Conservation (phyloP, 2,888 invertebrate genomes). For the Mythimna albipuncta region DNA sequence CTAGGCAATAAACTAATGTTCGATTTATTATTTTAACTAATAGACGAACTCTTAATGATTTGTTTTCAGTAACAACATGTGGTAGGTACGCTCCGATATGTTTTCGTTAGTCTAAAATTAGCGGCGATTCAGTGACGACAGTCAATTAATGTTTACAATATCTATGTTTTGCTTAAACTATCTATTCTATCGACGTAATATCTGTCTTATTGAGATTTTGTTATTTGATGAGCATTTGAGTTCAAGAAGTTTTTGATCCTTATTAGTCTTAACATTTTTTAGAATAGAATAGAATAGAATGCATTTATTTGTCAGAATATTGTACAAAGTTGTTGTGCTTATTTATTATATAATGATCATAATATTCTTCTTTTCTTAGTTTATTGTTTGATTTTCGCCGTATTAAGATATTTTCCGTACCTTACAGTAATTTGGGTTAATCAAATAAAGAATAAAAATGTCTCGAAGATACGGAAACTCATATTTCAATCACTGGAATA, state of each 20-base stretch:
- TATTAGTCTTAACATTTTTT: neutral
- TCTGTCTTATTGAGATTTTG: conserved; percentile 1
- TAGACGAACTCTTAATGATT: conserved; percentile 50
- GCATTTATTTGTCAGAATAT: too few relatives aligned
- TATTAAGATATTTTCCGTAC: neutral
- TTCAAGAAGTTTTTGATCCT: neutral
- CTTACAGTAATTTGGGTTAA: neutral
- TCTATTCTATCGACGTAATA: conserved; percentile 1
- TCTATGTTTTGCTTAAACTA: neutral
- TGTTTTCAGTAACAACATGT: conserved; percentile 51
- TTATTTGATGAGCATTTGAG: neutral
- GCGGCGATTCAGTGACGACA: conserved; percentile 21
- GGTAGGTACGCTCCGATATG: conserved; percentile 20
- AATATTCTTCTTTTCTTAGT: too few relatives aligned
- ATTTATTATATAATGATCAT: too few relatives aligned
- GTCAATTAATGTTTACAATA: conserved; percentile 28
- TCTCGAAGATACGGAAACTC: too few relatives aligned
- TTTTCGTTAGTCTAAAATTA: conserved; percentile 18
- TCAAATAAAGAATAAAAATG: neutral
- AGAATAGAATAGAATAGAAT: too few relatives aligned
- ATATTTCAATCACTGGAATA: too few relatives aligned
- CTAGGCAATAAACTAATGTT: conserved; percentile 24
- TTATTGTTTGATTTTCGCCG: neutral
- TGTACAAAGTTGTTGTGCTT: too few relatives aligned
- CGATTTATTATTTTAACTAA: conserved; percentile 50